Evolutionary conservation across 2,888 invertebrate genomes (phyloP).

Genomic region (Rhabditoides inermis): DNA sequence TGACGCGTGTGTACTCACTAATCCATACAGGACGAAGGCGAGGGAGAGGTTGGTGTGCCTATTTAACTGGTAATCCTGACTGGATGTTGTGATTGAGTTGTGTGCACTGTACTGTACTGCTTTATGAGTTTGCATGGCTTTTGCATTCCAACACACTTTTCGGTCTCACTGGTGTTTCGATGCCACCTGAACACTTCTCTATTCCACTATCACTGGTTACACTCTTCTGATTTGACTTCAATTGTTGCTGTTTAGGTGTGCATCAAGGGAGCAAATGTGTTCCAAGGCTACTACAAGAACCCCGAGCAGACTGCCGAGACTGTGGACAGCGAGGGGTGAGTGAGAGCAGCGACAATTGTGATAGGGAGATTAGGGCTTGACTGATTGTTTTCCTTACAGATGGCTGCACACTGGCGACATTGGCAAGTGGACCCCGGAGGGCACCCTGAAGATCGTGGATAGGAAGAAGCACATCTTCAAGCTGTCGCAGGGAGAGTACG

Average conservation of each 20-base stretch:
- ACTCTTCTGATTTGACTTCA: background rate
- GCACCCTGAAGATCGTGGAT: conserved; percentile 88
- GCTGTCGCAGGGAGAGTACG: conserved; percentile 91
- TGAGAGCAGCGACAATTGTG: no score
- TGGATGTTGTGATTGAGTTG: no score
- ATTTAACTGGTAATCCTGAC: no score
- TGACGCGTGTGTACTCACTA: no score
- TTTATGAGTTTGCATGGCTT: background rate
- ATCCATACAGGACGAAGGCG: no score
- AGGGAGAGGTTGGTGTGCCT: no score
- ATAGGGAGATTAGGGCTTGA: no score
- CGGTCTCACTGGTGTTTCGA: no score
- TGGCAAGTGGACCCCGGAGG: conserved; percentile 83
- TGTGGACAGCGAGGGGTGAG: conserved; percentile 75
- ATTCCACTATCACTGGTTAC: no score
- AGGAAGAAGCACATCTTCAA: conserved; percentile 97
- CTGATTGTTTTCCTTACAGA: no score
- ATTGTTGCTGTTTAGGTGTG: conserved; percentile 29
- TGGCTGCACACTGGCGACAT: conserved; percentile 97
- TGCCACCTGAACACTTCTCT: no score
- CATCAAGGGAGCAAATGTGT: conserved; percentile 36
- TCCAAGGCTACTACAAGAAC: conserved; percentile 67
- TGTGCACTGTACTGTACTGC: no score
- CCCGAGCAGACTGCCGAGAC: conserved; percentile 81
- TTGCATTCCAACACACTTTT: background rate